phyloP scores from a whole-genome alignment of 2,888 invertebrate genomes.

The Cephus pygmeus region DNA sequence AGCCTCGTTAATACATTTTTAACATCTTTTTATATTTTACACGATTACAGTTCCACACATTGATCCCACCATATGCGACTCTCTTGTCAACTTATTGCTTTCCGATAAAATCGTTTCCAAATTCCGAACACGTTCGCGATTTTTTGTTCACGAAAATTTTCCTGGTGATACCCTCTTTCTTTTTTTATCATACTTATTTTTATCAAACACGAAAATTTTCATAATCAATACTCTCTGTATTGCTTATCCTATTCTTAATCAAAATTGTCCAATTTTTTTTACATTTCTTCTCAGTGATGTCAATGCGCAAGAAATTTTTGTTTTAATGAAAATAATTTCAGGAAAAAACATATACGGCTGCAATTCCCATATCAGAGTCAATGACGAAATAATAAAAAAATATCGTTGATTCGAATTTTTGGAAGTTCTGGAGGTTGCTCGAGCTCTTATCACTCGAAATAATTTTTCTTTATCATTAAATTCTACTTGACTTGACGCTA shows the following conservation, averaged over 20 bases:
- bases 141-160: not conserved
- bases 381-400: not conserved
- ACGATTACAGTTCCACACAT: too few relatives aligned
- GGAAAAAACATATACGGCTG: not conserved
- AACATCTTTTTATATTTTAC: not conserved
- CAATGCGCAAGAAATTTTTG: not conserved
- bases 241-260: not conserved
- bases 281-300: not conserved
- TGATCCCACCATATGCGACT: not conserved
- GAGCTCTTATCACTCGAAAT: not conserved
- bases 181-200: not conserved
- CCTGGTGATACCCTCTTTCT: not conserved
- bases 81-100: not conserved
- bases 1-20: not conserved
- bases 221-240: not conserved
- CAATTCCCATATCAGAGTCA: not conserved
- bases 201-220: not conserved
- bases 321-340: not conserved
- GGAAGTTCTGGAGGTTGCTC: conserved; percentile 8
- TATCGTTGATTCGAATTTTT: not conserved
- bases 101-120: not conserved
- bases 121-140: not conserved
- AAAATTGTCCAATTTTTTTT: not conserved
- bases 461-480: not conserved
- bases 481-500: not conserved